A percentile compares a stretch with the other conserved stretches of the same genome.
phyloP scores from a whole-genome alignment of 1,140 invertebrate species.

The Rhynchophorus ferrugineus region DNA sequence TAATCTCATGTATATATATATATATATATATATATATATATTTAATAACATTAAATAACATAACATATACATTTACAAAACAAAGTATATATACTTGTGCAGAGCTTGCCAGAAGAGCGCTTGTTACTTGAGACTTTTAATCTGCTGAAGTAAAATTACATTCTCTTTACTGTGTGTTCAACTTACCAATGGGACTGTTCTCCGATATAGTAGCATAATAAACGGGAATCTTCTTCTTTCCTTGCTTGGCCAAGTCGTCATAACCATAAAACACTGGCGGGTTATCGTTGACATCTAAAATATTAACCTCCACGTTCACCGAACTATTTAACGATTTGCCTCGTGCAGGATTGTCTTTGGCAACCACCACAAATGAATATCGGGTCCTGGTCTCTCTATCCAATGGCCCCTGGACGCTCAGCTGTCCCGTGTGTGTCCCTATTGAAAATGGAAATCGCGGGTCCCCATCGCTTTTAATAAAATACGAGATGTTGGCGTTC shows the following conservation, averaged over 20 bases:
- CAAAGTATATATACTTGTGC: too few species aligned
- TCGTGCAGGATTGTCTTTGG: conserved; percentile 59
- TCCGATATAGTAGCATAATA: conserved; percentile 63
- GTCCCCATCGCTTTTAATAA: conserved; percentile 47
- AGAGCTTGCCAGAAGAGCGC: too few species aligned
- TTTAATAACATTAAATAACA: too few species aligned
- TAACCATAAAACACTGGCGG: conserved; percentile 64
- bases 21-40: too few species aligned
- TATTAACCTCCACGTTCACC: conserved; percentile 70
- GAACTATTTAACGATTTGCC: conserved; percentile 54
- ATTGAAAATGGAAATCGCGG: conserved; percentile 66
- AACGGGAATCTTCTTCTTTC: conserved; percentile 50
- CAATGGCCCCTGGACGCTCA: conserved; percentile 66
- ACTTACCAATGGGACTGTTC: conserved; percentile 54
- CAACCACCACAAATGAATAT: conserved; percentile 68
- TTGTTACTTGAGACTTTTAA: too few species aligned
- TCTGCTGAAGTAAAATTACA: too few species aligned
- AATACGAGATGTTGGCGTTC: conserved; percentile 70
- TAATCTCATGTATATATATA: too few species aligned
- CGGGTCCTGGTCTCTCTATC: conserved; percentile 68
- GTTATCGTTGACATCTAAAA: conserved; percentile 76
- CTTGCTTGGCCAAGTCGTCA: conserved; percentile 49
- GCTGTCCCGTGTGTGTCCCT: conserved; percentile 60
- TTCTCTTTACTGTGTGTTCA: too few species aligned
- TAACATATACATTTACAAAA: too few species aligned